Evolutionary conservation across 2,113 vertebrate species (phyloP), one percentile per base, ranked within the genome.

Genomic region (Corythoichthys haematopterus): DNA sequence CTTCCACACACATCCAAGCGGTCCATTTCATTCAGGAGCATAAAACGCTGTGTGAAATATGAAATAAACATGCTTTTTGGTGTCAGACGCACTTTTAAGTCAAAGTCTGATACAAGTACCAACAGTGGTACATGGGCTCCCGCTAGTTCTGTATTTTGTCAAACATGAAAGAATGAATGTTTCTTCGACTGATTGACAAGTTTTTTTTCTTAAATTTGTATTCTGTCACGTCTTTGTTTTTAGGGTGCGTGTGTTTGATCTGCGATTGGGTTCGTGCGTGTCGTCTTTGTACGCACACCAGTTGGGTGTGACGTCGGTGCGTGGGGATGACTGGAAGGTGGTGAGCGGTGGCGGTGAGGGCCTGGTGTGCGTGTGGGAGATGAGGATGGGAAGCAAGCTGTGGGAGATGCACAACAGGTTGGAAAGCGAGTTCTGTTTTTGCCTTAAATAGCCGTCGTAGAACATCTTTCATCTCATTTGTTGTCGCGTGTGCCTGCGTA

Each of bases 331-430:
- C 80, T 99, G 97, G 96, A 99, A 97, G 77, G 68, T 98, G 0
- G 93, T 99, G 78, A 98, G 96, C 0, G 96, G 96, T 0, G 97
- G 96, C 2, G 90, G 89, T 1, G 96, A 98, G 43, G 96, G 97
- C 2, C 72, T 99, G 86, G 90, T 97, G 60, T 95, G 94, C 0
- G 94, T 98, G 55, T 98, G 97, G 96, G 97, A 99, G 76, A 94
- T 93, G 65, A 92, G 95, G 64, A 96, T 92, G 93, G 92, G 83
- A 74, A 88, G 92, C 3, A 99, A 98, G 36, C 92, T 99, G 37
- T 98, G 97, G 96, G 96, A 99, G 85, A 97, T 93, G 84, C 94
- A 98, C 33, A 94, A 96, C 88, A 94, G 95, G 96, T 98, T 69
- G 52, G 62, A 69, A 11, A 4, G 0, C 1, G 6, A 10, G 3